Evolutionary conservation across 2,888 invertebrate species (phyloP).

Genomic region (Cheilosia vulpina): DNA sequence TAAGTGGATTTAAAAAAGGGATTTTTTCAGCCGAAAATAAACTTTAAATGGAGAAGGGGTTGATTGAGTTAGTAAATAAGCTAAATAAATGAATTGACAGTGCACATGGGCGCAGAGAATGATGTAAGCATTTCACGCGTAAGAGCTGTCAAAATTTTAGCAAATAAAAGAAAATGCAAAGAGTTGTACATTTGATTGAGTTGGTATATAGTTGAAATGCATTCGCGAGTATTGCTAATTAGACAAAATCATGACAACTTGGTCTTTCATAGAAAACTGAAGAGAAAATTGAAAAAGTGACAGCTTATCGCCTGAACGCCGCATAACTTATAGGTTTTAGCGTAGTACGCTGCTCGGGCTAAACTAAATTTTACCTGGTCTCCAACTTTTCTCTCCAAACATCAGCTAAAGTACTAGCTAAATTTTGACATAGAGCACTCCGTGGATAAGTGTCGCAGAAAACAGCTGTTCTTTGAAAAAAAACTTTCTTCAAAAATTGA

Average conservation of each 20-base stretch:
- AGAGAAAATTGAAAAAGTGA: background rate
- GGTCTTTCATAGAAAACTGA: background rate
- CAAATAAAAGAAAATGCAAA: too few relatives aligned
- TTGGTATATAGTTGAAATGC: background rate
- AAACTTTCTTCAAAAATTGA: too few relatives aligned
- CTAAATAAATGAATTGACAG: background rate
- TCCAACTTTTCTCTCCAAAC: too few relatives aligned
- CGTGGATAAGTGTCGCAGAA: too few relatives aligned
- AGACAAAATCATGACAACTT: too few relatives aligned
- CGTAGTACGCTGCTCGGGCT: too few relatives aligned
- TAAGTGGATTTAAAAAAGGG: background rate
- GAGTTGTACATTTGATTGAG: background rate
- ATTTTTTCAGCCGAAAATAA: background rate
- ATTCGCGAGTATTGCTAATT: background rate
- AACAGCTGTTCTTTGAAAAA: too few relatives aligned
- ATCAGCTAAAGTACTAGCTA: too few relatives aligned
- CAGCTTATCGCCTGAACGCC: too few relatives aligned
- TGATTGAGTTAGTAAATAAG: background rate
- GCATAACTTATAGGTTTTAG: too few relatives aligned
- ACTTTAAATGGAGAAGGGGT: background rate
- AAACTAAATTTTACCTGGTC: too few relatives aligned
- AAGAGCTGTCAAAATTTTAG: background rate
- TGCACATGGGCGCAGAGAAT: background rate
- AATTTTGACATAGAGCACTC: too few relatives aligned
- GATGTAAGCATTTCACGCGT: background rate